Evolutionary conservation across 2,797 vertebrate species (phyloP), one percentile per base, ranked within the genome.

Genomic region (Champsocephalus esox): DNA sequence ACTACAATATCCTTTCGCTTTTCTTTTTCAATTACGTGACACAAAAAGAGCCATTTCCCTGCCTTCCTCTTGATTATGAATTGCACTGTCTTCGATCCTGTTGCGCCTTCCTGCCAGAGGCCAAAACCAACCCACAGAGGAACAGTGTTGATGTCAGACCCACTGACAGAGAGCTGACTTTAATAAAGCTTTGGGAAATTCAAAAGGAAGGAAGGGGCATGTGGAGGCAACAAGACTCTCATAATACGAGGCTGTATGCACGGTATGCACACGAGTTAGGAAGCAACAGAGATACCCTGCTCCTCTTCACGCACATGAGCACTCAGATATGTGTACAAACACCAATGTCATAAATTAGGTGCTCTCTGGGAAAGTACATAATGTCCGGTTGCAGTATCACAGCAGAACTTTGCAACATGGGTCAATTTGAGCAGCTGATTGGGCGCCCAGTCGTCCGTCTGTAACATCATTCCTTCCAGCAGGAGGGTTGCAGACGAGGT

Each of bases 21-120:
- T 84, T 84, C 61, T 75, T 82, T 88, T 88, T 86, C 80, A 87
- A 87, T 90, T 87, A 80, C 32, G 45, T 83, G 78, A 80, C 64
- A 70, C 62, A 80, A 79, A 80, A 85, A 75, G 72, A 84, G 80
- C 65, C 81, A 73, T 88, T 82, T 83, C 73, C 85, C 82, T 70
- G 49, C 66, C 77, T 73, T 72, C 78, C 71, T 88, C 66, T 81
- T 85, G 67, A 82, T 83, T 87, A 80, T 85, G 71, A 86, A 87
- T 83, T 44, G 66, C 19, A 44, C 73, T 52, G 52, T 84, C 66
- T 57, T 85, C 60, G 64, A 71, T 83, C 74, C 73, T 71, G 62
- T 75, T 62, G 79, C 81, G 70, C 60, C 52, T 45, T 48, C 50
- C 41, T 71, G 81, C 81, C 60, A 66, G 54, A 78, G 72, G 73